Base-by-base conservation (phyloP, 1,140 invertebrate species). In the Tetranychus urticae region DNA sequence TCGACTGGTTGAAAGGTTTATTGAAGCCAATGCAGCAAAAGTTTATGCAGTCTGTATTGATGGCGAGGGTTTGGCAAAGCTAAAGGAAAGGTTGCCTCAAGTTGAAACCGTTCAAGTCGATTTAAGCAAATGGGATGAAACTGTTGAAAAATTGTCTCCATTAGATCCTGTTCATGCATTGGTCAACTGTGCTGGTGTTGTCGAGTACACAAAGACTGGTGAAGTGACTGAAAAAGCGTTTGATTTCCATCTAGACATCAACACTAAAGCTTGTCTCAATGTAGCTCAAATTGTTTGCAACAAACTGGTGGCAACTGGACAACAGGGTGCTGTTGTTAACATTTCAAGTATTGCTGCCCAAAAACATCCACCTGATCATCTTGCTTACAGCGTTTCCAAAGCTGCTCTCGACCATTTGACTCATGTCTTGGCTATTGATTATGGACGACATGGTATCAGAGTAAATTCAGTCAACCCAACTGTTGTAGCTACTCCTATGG, bases 301-400 rank as follows among this genome's bases (percentile, higher is more conserved):
- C 1, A 77, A 90, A 71, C 72, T 94, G 13, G 73, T 86, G 3
- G 77, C 82, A 71, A 80, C 81, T 0, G 39, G 39, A 6, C 5
- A 42, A 10, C 84, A 86, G 71, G 87, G 87, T 34, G 84, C 80
- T 64, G 82, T 90, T 66, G 84, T 94, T 0, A 92, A 91, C 70
- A 81, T 92, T 1, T 91, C 87, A 2, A 91, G 87, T 70, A 82
- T 92, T 0, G 82, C 79, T 68, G 86, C 86, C 34, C 74, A 86
- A 6, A 72, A 86, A 69, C 78, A 85, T 1, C 5, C n/a, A 6
- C 50, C 34, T 14, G 14, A 54, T 54, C 34, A 31, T 23, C 14
- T 54, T 5, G n/a, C 14, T 54, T 54, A 54, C 34, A 7, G 5
- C 5, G n/a, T 14, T 23, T 23, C 50, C 50, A 54, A 54, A 54